Evolutionary conservation across 2,888 invertebrate species (phyloP).

Genomic region (Drosophila recens): DNA sequence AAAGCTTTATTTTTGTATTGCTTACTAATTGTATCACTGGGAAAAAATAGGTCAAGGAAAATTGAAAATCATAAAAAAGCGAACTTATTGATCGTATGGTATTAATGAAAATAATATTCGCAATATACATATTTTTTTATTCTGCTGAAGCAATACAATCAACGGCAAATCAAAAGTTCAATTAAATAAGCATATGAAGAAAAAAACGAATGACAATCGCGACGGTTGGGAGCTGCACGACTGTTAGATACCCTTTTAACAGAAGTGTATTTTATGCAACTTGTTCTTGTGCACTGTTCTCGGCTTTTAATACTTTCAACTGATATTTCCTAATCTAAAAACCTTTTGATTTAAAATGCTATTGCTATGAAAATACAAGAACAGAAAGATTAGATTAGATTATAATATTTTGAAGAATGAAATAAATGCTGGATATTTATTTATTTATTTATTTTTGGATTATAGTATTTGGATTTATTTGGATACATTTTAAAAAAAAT

Average conservation of each 20-base stretch:
- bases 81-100: neutral
- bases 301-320: neutral
- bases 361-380: no score
- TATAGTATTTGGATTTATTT: no score
- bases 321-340: neutral
- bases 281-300: neutral
- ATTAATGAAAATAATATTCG: neutral
- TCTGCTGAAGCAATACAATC: neutral
- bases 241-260: neutral
- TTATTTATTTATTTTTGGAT: no score
- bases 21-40: neutral
- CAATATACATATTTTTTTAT: neutral
- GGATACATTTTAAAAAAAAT: no score
- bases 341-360: no score
- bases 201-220: neutral
- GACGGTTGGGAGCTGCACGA: neutral
- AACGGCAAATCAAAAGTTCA: neutral
- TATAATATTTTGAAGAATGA: no score
- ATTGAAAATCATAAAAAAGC: neutral
- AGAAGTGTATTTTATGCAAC: neutral
- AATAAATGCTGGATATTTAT: no score
- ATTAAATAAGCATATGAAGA: slow-evolving; percentile 6
- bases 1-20: neutral
- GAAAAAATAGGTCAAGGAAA: neutral
- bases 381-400: no score